Base-by-base conservation (phyloP, 2,888 invertebrate genomes). In the Empis livida region DNA sequence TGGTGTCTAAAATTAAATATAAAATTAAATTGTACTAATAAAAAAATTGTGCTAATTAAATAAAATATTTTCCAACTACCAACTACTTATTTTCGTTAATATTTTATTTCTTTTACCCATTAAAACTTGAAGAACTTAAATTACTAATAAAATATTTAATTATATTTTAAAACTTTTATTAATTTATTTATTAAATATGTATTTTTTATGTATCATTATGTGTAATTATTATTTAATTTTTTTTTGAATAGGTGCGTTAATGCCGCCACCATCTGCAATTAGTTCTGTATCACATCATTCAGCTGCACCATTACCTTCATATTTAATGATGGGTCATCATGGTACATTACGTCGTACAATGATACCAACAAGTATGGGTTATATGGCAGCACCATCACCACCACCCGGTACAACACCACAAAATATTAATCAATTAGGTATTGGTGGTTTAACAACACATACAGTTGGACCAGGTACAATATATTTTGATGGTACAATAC, bases 401-500 rank as follows among this genome's bases (percentile, higher is more conserved):
- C 55, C 61, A 8, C 53, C 56, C 39, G 48, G 51, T 0, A 55
- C 55, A 5, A 51, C 53, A 47, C 42, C 48, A 1, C 44, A 48
- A 37, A 35, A 53, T 49, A 54, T 53, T 8, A 51, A 55, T 11
- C 49, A 51, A 10, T 59, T 59, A 17, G 55, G 61, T n/a, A 46
- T 61, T 44, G 49, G 58, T 11, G 55, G 56, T n/a, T 53, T 59
- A 27, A 55, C 63, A 5, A 56, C 57, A 23, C 41, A 41, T 23
- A n/a, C 20, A 23, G 10, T 17, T 39, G 10, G 17, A 6, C 23
- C 9, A n/a, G 54, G 54, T 10, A 57, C 59, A 27, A 56, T 65
- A 17, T 65, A 65, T 51, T 66, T 65, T 47, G 65, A 67, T 49
- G 59, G 62, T 51, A 63, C 66, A 5, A 58, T 67, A 52, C 67